Conservation (phyloP, 2,797 vertebrate species). For the Tinamus major region DNA sequence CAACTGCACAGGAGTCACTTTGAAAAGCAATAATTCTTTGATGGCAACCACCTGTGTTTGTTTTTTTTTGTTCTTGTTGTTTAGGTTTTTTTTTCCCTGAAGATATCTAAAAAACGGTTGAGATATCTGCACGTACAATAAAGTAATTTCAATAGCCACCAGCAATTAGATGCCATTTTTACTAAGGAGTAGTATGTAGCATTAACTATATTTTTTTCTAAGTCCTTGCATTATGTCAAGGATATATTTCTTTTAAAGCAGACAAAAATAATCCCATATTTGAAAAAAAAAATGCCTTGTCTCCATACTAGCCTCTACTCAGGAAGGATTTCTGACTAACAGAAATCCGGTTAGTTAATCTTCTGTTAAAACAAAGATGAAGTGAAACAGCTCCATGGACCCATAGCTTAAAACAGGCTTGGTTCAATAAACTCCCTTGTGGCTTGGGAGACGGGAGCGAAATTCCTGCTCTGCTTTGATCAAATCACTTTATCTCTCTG, state of each 20-base stretch:
- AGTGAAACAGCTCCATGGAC: not conserved
- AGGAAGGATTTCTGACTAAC: not conserved
- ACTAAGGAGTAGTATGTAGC: not conserved
- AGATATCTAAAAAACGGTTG: not conserved
- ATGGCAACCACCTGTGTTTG: not conserved
- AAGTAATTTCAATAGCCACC: not conserved
- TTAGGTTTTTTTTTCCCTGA: too few species aligned
- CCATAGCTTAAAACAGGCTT: not conserved
- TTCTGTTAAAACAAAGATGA: not conserved
- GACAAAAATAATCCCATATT: not conserved
- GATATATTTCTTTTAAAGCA: not conserved
- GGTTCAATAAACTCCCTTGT: not conserved
- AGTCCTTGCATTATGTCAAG: not conserved
- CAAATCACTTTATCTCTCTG: conserved; percentile 15
- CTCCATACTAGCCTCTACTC: too few species aligned
- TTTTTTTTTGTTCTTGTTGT: not conserved
- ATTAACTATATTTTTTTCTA: not conserved
- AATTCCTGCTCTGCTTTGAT: conserved; percentile 49
- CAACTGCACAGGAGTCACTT: not conserved
- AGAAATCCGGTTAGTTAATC: too few species aligned
- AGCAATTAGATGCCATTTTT: not conserved
- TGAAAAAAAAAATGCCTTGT: not conserved
- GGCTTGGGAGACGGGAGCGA: not conserved
- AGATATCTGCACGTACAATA: not conserved
- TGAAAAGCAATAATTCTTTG: not conserved